Percentiles rank a stretch among this genome's conserved stretches.
Evolutionary conservation across 2,797 vertebrate genomes (phyloP).

Genomic region (Ptychadena robeensis): DNA sequence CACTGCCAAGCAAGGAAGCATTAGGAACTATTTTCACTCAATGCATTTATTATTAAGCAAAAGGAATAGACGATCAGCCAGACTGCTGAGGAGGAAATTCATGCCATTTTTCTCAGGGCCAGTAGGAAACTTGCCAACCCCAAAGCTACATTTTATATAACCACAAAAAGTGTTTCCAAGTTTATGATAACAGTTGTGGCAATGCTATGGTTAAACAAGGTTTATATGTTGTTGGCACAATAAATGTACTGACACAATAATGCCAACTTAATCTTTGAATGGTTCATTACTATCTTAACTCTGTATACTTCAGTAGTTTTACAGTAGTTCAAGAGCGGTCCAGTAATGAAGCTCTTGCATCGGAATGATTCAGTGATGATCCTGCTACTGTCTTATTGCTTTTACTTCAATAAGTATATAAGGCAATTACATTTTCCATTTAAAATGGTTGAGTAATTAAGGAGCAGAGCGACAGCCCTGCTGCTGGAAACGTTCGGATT

Average conservation of each 20-base stretch:
- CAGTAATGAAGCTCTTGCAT: conserved; percentile 1
- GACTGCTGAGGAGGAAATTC: not conserved
- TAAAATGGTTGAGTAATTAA: conserved; percentile 6
- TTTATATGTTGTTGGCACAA: not conserved
- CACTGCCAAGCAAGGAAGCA: not conserved
- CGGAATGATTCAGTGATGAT: not conserved
- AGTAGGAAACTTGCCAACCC: not conserved
- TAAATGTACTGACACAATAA: conserved; percentile 19
- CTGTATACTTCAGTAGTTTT: not conserved
- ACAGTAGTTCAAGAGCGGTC: not conserved
- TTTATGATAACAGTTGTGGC: not conserved
- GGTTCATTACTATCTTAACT: not conserved
- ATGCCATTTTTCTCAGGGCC: not conserved
- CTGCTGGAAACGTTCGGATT: conserved; percentile 20
- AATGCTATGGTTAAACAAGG: conserved; percentile 8
- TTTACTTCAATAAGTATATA: conserved; percentile 19
- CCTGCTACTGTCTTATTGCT: not conserved
- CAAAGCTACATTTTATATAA: not conserved
- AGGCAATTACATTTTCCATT: conserved; percentile 9
- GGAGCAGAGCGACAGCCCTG: conserved; percentile 10
- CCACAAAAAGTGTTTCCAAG: not conserved
- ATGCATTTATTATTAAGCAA: not conserved
- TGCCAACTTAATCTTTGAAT: not conserved
- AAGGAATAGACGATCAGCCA: not conserved
- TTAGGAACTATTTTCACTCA: not conserved